Evolutionary conservation across 2,797 vertebrate genomes (phyloP).

Genomic region (Helicolenus hilgendorfi): DNA sequence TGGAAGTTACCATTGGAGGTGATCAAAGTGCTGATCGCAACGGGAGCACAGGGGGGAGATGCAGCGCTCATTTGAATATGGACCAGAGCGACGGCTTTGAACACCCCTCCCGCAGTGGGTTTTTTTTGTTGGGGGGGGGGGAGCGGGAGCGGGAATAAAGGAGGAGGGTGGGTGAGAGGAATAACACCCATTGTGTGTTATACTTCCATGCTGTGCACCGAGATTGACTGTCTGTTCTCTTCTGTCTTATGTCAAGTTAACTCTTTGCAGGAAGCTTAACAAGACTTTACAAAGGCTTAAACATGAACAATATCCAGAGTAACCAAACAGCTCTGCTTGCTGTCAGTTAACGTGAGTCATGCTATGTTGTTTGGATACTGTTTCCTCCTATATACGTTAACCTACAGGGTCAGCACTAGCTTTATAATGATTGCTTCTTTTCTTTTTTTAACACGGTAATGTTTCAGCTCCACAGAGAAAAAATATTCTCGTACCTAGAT

Average conservation of each 20-base stretch:
- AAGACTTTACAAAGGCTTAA: slow-evolving; percentile 32
- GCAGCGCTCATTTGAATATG: slow-evolving; percentile 88
- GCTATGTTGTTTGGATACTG: background rate
- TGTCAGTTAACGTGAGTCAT: slow-evolving; percentile 4
- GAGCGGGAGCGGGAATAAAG: slow-evolving; percentile 25
- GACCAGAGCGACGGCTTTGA: slow-evolving; percentile 85
- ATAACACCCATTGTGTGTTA: slow-evolving; percentile 83
- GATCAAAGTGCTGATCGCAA: slow-evolving; percentile 87
- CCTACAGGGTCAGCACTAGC: background rate
- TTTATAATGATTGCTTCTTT: background rate
- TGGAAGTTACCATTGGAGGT: slow-evolving; percentile 84
- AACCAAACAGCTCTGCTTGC: background rate
- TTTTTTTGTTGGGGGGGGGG: background rate
- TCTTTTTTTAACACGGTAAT: background rate
- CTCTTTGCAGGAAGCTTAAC: slow-evolving; percentile 42
- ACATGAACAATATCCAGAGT: background rate
- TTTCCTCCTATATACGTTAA: background rate
- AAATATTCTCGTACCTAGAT: background rate
- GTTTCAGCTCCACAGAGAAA: background rate
- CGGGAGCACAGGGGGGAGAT: slow-evolving; percentile 70
- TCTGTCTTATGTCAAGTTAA: slow-evolving; percentile 64
- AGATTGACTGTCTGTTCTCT: slow-evolving; percentile 60
- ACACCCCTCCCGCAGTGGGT: slow-evolving; percentile 75
- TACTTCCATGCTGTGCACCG: slow-evolving; percentile 63
- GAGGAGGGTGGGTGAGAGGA: slow-evolving; percentile 61